Base-by-base conservation (phyloP, 2,797 vertebrate species). In the Phataginus tricuspis region DNA sequence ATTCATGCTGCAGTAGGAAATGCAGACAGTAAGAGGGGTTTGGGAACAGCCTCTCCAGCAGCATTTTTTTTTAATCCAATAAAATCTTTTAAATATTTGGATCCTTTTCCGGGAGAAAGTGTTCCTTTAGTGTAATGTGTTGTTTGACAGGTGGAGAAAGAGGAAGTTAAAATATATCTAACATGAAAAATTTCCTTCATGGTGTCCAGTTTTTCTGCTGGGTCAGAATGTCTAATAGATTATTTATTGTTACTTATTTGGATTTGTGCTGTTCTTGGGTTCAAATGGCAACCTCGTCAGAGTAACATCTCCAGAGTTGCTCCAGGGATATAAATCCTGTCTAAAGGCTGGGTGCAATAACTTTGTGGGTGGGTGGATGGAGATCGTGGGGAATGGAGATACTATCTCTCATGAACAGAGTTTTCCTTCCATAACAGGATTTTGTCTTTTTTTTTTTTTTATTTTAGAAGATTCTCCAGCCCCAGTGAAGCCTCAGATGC, bases 71-170 rank as follows among this genome's bases (percentile, higher is more conserved):
- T 42, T 55, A 5, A 61, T 45, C 51, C n/a, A 64, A 25, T 51
- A 59, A 88, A 72, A 64, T 69, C 25, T 95, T 83, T 88, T 85
- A 89, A 83, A 85, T 72, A 75, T 59, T 25, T 91, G 64, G n/a
- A 53, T 90, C 68, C 13, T 72, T 75, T 93, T 87, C 31, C 16
- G 83, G 39, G 45, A 85, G 53, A 42, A 74, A 78, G 13, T 61
- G 53, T 85, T 80, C 82, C 61, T 85, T 82, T 45, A 66, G 61
- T 63, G 87, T 42, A 59, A 61, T 59, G 45, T 61, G 57, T 37
- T 85, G 45, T 29, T 89, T 84, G 39, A 45, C 55, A 79, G 18
- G 39, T n/a, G 27, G 16, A 68, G 29, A 90, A 96, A 71, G 31
- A 92, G 3, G 1, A 42, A 72, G 27, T 74, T 82, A 74, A 63